These are phyloP conservation scores for Cephus pulcher DNA, from an alignment of 2,888 invertebrate genomes.

Conservation along the genomic window DNA sequence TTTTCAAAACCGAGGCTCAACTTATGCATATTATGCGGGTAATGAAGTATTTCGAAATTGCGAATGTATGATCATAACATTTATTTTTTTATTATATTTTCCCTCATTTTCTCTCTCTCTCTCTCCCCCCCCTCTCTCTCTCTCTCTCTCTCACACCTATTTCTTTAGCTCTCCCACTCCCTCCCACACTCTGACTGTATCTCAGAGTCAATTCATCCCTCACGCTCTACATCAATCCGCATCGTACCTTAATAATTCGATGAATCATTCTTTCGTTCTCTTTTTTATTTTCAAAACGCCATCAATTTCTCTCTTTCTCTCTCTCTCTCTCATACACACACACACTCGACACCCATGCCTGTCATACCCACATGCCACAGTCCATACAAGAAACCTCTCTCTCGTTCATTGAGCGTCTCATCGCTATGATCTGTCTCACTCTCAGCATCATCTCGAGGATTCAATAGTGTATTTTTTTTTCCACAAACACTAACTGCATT, in stretches of 20 bases:
- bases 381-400: conserved; percentile 1
- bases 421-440: conserved; percentile 16
- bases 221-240: too few species aligned
- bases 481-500: conserved; percentile 32
- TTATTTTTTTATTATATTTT: conserved; percentile 49
- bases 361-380: background rate
- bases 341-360: conserved; percentile 23
- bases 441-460: conserved; percentile 61
- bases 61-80: conserved; percentile 42
- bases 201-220: too few species aligned
- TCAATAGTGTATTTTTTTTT: conserved; percentile 41
- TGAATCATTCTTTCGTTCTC: too few species aligned
- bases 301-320: conserved; percentile 15
- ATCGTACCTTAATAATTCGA: too few species aligned
- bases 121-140: conserved; percentile 6
- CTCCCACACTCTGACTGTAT: conserved; percentile 5
- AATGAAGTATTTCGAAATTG: conserved; percentile 38
- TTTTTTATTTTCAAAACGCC: too few species aligned
- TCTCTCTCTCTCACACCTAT: conserved; percentile 6
- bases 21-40: conserved; percentile 36
- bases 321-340: background rate
- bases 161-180: background rate
- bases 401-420: conserved; percentile 11
- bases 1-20: conserved; percentile 25
- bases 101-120: conserved; percentile 9